Evolutionary conservation across 2,113 vertebrate genomes (phyloP), one percentile per base, ranked within the genome.

Genomic region (Pollimyrus isidori): DNA sequence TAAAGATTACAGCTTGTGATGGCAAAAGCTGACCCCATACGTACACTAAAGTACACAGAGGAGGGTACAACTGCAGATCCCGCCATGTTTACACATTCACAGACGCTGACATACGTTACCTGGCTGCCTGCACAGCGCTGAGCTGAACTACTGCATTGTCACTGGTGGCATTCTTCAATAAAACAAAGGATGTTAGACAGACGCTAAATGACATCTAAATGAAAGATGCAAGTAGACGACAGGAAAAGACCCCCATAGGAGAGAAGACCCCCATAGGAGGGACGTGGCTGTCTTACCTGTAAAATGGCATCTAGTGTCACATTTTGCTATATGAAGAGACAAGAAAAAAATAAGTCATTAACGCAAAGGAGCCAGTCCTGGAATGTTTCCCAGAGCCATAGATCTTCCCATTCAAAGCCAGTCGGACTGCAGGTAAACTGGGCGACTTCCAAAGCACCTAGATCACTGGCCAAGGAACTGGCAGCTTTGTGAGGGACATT

Each of bases 41-140:
- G 17, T 48, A 82, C 30, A 76, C 4, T 7, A 46, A 48, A 80
- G 6, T 42, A 50, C 50, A 53, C 13, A 30, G 23, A 4, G 2
- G 23, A 52, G 21, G 3, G 0, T 15, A 11, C 69, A 17, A 2
- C 39, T 19, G 30, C 11, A 76, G 69, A 30, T 10, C 23, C n/a
- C 62, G 7, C 62, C 42, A 4, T 2, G 1, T 45, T 45, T 45
- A 45, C 4, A 45, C 73, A 42, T 17, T 42, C 3, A 30, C 73
- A 80, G 35, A 80, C 4, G 4, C 45, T 13, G 30, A 1, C 17
- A 1, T 88, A 0, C 58, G 96, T 52, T 52, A 99, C 98, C 98
- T 98, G 94, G 98, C 98, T 94, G 98, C 98, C 93, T 99, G 98
- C 48, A 99, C 98, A 92, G 98, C 98, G 92, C 97, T 99, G 93